Conservation (phyloP, 2,113 vertebrate genomes). For the Lagopus muta region DNA sequence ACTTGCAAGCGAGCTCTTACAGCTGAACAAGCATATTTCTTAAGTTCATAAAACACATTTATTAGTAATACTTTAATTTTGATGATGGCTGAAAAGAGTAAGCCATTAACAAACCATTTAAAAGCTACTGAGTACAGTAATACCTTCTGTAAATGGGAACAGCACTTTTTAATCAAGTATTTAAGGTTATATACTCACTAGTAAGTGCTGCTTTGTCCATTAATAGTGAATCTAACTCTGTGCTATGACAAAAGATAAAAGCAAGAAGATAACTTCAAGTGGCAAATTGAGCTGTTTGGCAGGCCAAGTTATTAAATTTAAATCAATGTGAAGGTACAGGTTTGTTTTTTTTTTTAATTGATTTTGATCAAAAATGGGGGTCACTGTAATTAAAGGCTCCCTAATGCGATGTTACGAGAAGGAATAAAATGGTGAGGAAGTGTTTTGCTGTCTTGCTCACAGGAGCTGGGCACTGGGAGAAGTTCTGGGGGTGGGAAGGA, state of each 20-base stretch:
- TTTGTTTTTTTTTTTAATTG: not conserved
- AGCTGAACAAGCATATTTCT: constrained; percentile 79
- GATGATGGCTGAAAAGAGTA: constrained; percentile 65
- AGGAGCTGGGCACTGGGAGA: not conserved
- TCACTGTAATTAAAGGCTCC: not conserved
- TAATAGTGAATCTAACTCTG: constrained; percentile 61
- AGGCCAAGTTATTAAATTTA: not conserved
- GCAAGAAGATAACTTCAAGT: constrained; percentile 43
- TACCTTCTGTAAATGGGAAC: constrained; percentile 75
- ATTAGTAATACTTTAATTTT: constrained; percentile 74
- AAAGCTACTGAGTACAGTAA: constrained; percentile 76
- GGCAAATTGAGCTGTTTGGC: constrained; percentile 14
- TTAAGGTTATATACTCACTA: constrained; percentile 74
- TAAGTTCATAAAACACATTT: constrained; percentile 77
- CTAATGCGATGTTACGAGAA: not conserved
- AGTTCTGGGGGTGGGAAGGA: not conserved
- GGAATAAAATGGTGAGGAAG: not conserved
- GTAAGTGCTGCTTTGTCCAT: constrained; percentile 69
- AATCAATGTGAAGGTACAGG: not conserved
- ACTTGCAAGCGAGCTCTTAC: constrained; percentile 66
- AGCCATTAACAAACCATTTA: constrained; percentile 79
- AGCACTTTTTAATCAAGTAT: constrained; percentile 71
- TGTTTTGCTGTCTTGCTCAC: not conserved
- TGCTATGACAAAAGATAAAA: not conserved
- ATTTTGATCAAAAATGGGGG: not conserved